Base-by-base conservation (phyloP, 2,113 vertebrate species). In the Coryphaenoides rupestris region DNA sequence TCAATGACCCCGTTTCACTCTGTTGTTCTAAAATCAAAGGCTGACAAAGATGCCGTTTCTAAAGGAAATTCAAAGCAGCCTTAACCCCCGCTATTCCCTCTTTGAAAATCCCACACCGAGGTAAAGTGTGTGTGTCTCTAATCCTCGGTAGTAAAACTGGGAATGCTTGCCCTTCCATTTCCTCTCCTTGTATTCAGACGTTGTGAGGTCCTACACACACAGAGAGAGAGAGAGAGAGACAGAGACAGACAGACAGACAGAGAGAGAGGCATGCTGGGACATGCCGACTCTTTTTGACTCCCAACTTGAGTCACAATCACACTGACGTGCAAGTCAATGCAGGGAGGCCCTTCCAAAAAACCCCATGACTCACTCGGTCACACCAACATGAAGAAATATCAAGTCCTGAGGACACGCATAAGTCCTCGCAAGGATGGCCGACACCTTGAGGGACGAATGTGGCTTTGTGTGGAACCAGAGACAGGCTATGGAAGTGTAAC, bases 211-310 rank as follows among this genome's bases (percentile, higher is more conserved):
- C 33, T 9, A 40, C 33, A 12, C 21, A 49, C 57, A 21, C 22
- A 63, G 60, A 1, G 53, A 1, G 21, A 49, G 53, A 21, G 22
- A 63, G 60, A 1, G 53, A 1, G 21, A 49, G 53, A 21, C 22
- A 63, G 60, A 1, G 53, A 1, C n/a, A n/a, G n/a, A n/a, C n/a
- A n/a, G n/a, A n/a, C n/a, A n/a, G n/a, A n/a, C n/a, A 49, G 53
- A 21, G 22, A 63, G 60, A 1, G 53, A 1, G 21, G 58, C 78
- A 33, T 46, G 78, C 68, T 67, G 59, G 9, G 1, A 73, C 83
- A 74, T 0, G 75, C 64, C 73, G 23, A 2, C 47, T 33, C 55
- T n/a, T n/a, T n/a, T n/a, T n/a, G n/a, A n/a, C n/a, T n/a, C n/a
- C n/a, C n/a, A n/a, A 49, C 28, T 13, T 1, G 54, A 75, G 70